These are phyloP conservation scores for Xiphydria camelus DNA, from an alignment of 2,888 invertebrate species.

Conservation along the genomic window DNA sequence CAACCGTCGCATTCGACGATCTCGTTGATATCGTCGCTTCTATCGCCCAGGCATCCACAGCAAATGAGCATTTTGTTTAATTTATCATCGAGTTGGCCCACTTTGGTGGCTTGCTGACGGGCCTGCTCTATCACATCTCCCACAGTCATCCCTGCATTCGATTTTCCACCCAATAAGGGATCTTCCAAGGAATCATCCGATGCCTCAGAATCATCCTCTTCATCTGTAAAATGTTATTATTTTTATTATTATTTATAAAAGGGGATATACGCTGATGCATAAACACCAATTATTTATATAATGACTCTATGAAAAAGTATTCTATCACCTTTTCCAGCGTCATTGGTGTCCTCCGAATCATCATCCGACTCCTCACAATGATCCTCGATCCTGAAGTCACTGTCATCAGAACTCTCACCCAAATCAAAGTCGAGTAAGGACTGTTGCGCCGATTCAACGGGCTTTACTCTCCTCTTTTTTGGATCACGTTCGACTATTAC, in stretches of 20 bases:
- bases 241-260: too few relatives aligned
- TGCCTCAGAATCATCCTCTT: slow-evolving; percentile 54
- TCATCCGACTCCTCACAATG: slow-evolving; percentile 79
- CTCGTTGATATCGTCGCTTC: slow-evolving; percentile 91
- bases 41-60: slow-evolving; percentile 90
- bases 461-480: slow-evolving; percentile 80
- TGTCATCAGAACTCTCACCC: slow-evolving; percentile 92
- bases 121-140: slow-evolving; percentile 62
- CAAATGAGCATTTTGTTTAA: slow-evolving; percentile 80
- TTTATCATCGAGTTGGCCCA: slow-evolving; percentile 56
- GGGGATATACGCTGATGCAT: too few relatives aligned
- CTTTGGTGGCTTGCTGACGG: slow-evolving; percentile 56
- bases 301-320: too few relatives aligned
- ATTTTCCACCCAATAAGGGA: slow-evolving; percentile 50
- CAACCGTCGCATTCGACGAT: slow-evolving; percentile 97
- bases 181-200: slow-evolving; percentile 56
- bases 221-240: slow-evolving; percentile 27
- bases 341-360: slow-evolving; percentile 73
- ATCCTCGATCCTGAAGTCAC: slow-evolving; percentile 90
- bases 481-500: slow-evolving; percentile 70
- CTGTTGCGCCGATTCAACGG: slow-evolving; percentile 71
- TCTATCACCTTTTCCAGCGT: slow-evolving; percentile 63
- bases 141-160: slow-evolving; percentile 55
- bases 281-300: too few relatives aligned
- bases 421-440: slow-evolving; percentile 81